Conservation (phyloP, 2,797 vertebrate genomes). For the Chanos chanos region DNA sequence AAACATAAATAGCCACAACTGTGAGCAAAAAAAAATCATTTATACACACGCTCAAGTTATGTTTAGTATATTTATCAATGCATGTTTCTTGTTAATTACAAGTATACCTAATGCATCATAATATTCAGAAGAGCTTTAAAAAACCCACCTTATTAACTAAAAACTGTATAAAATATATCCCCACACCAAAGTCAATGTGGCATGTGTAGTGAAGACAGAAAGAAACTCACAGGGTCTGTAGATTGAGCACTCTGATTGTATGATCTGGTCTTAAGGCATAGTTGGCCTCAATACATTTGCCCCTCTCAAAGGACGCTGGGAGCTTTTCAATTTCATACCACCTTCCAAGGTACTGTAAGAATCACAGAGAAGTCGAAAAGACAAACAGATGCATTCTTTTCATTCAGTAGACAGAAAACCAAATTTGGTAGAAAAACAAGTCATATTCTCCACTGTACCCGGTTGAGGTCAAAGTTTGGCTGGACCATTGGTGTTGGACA, state of each 20-base stretch:
- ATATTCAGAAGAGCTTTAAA: no score
- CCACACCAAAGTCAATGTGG: no score
- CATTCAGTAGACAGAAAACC: not conserved
- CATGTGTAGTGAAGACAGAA: not conserved
- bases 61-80: no score
- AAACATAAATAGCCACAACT: no score
- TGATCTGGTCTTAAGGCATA: constrained; percentile 72
- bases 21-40: not conserved
- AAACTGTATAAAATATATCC: no score
- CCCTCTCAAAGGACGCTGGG: constrained; percentile 74
- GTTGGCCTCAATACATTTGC: constrained; percentile 82
- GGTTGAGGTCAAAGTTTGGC: constrained; percentile 69
- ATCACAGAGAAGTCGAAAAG: not conserved
- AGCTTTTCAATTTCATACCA: constrained; percentile 92
- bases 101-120: no score
- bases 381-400: not conserved
- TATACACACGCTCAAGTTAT: not conserved
- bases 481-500: constrained; percentile 66
- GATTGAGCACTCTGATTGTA: constrained; percentile 77
- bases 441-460: constrained; percentile 57
- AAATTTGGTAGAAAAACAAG: not conserved
- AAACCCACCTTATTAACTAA: no score
- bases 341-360: constrained; percentile 58
- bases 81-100: no score
- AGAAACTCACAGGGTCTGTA: constrained; percentile 73